phyloP scores from a whole-genome alignment of 2,113 vertebrate genomes.

The Cervus canadensis region DNA sequence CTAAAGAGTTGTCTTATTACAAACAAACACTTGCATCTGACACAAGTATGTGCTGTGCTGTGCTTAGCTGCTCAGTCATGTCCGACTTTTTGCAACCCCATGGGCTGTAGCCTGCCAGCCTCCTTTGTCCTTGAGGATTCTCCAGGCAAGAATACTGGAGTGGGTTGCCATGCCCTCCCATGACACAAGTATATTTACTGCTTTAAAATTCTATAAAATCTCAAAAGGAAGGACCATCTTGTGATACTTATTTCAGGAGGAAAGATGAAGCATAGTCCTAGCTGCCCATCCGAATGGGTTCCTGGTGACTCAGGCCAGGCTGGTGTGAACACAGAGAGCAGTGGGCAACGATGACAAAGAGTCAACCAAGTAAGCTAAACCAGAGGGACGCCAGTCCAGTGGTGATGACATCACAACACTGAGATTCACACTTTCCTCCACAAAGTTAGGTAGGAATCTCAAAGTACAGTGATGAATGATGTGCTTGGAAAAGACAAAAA shows the following conservation, averaged over 20 bases:
- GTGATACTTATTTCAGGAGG: neutral
- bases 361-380: neutral
- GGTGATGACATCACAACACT: too few species aligned
- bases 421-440: neutral
- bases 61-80: neutral
- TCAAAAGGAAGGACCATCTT: neutral
- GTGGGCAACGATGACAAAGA: neutral
- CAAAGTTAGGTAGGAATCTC: neutral
- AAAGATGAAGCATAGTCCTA: neutral
- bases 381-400: neutral
- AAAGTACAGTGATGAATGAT: neutral
- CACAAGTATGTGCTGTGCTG: neutral
- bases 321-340: neutral
- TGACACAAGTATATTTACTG: neutral
- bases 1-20: neutral
- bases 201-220: neutral
- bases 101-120: neutral
- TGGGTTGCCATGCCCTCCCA: neutral
- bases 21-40: neutral
- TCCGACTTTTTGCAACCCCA: neutral
- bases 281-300: neutral
- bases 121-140: neutral
- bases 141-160: neutral
- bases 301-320: neutral
- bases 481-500: neutral